Conservation (phyloP, 2,113 vertebrate genomes). For the Trichomycterus rosablanca region DNA sequence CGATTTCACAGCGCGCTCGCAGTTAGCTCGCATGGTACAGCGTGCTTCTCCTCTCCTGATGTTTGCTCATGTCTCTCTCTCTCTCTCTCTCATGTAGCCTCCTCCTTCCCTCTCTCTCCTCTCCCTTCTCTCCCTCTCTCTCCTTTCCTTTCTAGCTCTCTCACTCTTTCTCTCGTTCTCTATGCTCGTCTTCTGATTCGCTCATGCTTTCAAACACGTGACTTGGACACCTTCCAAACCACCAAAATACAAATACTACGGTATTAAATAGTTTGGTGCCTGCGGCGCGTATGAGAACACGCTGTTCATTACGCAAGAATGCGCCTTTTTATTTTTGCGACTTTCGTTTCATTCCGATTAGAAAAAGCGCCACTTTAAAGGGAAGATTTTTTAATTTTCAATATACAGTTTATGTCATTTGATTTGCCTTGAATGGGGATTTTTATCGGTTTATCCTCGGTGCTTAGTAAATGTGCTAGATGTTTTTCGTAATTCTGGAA, state of each 20-base stretch:
- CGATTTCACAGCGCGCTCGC: constrained; percentile 83
- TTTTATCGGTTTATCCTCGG: no score
- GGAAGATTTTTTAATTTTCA: no score
- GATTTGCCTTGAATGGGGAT: no score
- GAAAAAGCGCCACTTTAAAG: no score
- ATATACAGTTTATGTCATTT: no score
- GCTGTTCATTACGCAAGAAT: background rate
- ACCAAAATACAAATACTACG: constrained; percentile 11
- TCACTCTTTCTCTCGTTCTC: constrained; percentile 6
- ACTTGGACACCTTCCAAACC: constrained; percentile 12
- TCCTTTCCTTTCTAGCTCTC: constrained; percentile 1
- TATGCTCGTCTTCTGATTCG: constrained; percentile 31
- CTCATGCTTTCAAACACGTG: constrained; percentile 7
- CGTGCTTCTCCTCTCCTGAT: constrained; percentile 87
- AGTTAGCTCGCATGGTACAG: constrained; percentile 95
- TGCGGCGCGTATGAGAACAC: background rate
- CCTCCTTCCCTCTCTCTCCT: constrained; percentile 43
- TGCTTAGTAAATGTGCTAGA: no score
- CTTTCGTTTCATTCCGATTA: background rate
- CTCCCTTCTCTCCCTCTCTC: constrained; percentile 53
- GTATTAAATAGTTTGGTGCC: constrained; percentile 14
- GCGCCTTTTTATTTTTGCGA: background rate
- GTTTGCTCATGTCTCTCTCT: constrained; percentile 76
- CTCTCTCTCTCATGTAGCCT: constrained; percentile 42
- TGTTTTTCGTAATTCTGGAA: no score